These are phyloP conservation scores for Callosobruchus maculatus DNA, from an alignment of 2,888 invertebrate species.

Conservation along the genomic window DNA sequence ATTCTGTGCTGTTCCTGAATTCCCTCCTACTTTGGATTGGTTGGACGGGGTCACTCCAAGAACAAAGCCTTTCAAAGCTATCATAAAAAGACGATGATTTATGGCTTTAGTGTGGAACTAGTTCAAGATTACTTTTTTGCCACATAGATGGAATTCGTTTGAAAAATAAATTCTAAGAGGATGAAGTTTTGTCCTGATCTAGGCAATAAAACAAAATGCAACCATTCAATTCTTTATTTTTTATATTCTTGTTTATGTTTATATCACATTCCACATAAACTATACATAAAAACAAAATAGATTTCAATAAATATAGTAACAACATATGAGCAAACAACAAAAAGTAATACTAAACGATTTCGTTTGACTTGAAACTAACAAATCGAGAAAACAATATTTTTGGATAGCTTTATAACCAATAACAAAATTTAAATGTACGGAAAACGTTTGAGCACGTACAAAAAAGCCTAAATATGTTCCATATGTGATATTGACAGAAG, in stretches of 20 bases:
- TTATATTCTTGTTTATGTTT: neutral
- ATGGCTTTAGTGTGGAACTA: no score
- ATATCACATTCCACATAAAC: neutral
- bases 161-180: no score
- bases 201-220: neutral
- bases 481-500: no score
- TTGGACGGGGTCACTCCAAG: slow-evolving; percentile 77
- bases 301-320: neutral
- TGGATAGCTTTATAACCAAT: neutral
- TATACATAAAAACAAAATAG: neutral
- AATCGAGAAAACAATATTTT: neutral
- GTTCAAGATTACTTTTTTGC: no score
- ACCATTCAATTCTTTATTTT: neutral
- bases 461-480: no score
- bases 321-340: neutral
- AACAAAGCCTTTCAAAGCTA: slow-evolving; percentile 67
- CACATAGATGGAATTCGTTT: no score
- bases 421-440: neutral
- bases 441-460: neutral
- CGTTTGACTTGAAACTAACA: neutral
- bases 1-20: slow-evolving; percentile 63
- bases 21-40: slow-evolving; percentile 63
- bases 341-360: neutral
- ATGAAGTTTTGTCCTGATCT: no score
- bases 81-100: slow-evolving; percentile 44